Base-by-base conservation (phyloP, 64 coral and sea anemone species). In the Actinia tenebrosa region DNA sequence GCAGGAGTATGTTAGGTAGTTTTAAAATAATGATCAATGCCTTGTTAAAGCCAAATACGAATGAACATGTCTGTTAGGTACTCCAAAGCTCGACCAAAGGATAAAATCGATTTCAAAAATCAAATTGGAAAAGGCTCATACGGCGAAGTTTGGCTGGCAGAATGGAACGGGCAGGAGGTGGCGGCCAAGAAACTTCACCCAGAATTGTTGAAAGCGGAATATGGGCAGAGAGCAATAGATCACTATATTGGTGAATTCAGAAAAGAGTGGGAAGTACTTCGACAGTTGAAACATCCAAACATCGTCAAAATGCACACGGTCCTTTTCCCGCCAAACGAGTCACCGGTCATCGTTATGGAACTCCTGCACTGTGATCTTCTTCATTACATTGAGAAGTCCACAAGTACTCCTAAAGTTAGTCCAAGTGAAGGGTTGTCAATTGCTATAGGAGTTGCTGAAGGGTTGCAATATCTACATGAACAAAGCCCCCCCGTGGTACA, bases 291-390 rank as follows among this genome's bases (percentile, higher is more conserved):
- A 2, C 92, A 94, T 62, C 63, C 64, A 22, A 94, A 89, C 56
- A 83, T 94, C 43, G 84, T 94, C 60, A 14, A 61, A 61, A 61
- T 61, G 60, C 16, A 61, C 18, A 61, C 60, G 60, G 60, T 61
- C 18, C 15, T 18, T 16, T 61, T 61, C 47, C 47, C 47, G 7
- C 47, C 47, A 50, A 56, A 50, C 25, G 20, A 68, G 16, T 79
- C 84, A 14, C 88, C 92, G 10, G 64, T 90, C 54, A 80, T 94
- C 44, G 86, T 94, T 3, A 94, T 85, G 10, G 92, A 94, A 77
- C 80, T 94, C 3, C 78, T 94, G 88, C 30, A 84, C 68, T 78
- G 86, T 68, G 88, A 94, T 62, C 82, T 94, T 22, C 10, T 25
- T 17, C 82, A 68, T 46, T 90, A 79, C 11, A 78, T 94, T 53